phyloP scores from a whole-genome alignment of 1,140 invertebrate species.

The Megathymus violae region DNA sequence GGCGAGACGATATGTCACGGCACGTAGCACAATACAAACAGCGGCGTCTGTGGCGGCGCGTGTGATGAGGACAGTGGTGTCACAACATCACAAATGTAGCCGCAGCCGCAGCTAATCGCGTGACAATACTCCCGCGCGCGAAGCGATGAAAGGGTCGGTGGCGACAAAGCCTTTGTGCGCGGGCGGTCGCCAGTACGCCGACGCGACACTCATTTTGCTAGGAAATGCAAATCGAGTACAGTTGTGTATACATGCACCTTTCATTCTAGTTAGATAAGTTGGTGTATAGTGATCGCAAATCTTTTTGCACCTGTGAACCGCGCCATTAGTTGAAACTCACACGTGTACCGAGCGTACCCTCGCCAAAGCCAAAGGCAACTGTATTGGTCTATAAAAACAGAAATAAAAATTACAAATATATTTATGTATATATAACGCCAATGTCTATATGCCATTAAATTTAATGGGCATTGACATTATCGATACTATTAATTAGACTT shows the following conservation, averaged over 20 bases:
- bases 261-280: constrained; percentile 5
- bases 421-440: too few relatives aligned
- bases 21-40: constrained; percentile 80
- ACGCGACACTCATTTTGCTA: constrained; percentile 10
- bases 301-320: not conserved
- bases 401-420: too few relatives aligned
- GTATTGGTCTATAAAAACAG: too few relatives aligned
- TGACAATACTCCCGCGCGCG: constrained; percentile 54
- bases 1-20: constrained; percentile 75
- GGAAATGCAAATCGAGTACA: constrained; percentile 17
- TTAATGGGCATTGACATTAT: too few relatives aligned
- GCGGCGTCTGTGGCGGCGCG: constrained; percentile 69
- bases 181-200: constrained; percentile 45
- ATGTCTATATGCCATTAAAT: too few relatives aligned
- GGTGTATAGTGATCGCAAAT: not conserved
- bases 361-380: too few relatives aligned
- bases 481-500: too few relatives aligned
- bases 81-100: constrained; percentile 61
- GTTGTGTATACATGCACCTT: constrained; percentile 14
- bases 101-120: constrained; percentile 72
- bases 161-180: constrained; percentile 64
- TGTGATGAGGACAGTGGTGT: constrained; percentile 58
- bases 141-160: constrained; percentile 55
- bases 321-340: too few relatives aligned
- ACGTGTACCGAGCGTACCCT: too few relatives aligned